Base-by-base conservation (phyloP, 2,113 vertebrate species). In the Ciconia maguari region DNA sequence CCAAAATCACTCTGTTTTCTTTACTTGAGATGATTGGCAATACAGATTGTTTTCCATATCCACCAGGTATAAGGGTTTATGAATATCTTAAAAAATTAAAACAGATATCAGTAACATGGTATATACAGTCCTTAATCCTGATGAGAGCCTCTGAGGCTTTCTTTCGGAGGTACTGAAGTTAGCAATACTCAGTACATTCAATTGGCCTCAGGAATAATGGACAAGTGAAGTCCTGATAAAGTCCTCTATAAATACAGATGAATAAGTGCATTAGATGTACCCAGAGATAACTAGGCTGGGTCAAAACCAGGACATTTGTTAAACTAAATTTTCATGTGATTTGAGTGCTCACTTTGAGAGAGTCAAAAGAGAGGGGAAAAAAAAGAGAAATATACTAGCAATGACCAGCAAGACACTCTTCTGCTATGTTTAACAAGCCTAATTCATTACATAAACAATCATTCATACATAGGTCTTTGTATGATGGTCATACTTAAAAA, bases 201-300 rank as follows among this genome's bases (percentile, higher is more conserved):
- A 2, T 3, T 66, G 9, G 6, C 7, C 7, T 78, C 4, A 3
- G 29, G 22, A 71, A 46, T 51, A 79, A 58, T 0, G 3, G 12
- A 8, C 6, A 36, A 36, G 36, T 36, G 36, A 36, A 36, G 36
- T 36, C 16, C 7, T 58, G 7, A 38, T 81, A 29, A 65, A 78
- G 5, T 30, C 49, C 6, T 76, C 4, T 66, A 11, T 26, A 0
- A 41, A 14, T 7, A 32, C 3, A 68, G 16, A 58, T 36, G 7
- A 14, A 58, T 64, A 36, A 36, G 36, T 36, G 36, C 36, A 36
- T 36, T 78, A 70, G 46, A 34, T 38, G 20, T 29, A 74, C 9
- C 30, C 14, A 90, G 36, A 89, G 10, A 15, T 38, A 86, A 60
- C 5, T 34, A 69, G 54, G 7, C 12, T 49, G 8, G 8, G 14